Evolutionary conservation across 2,113 vertebrate species (phyloP).

Genomic region (Bubo scandiacus): DNA sequence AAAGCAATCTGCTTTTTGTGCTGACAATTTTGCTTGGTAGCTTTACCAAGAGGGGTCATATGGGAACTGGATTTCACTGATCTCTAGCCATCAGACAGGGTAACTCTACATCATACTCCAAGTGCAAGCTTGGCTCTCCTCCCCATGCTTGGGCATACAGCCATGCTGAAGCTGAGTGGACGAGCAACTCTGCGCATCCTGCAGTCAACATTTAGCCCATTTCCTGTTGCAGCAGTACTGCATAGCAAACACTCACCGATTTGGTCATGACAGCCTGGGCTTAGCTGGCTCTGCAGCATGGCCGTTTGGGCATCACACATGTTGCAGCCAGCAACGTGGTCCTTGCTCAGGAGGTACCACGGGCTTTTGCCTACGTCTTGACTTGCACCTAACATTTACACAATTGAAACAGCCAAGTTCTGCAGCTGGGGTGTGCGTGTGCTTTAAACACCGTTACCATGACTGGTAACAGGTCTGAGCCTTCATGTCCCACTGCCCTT

Average conservation of each 20-base stretch:
- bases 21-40: not conserved
- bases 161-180: not conserved
- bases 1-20: not conserved
- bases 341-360: not conserved
- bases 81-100: not conserved
- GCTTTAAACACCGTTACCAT: fast-evolving
- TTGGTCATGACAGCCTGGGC: not conserved
- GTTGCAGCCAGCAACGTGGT: fast-evolving
- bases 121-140: not conserved
- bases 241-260: fast-evolving
- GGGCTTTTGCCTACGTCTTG: not conserved
- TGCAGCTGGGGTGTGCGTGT: not conserved
- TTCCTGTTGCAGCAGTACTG: fast-evolving
- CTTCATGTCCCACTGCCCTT: not conserved
- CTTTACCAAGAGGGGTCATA: not conserved
- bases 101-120: not conserved
- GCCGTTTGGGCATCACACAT: fast-evolving
- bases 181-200: not conserved
- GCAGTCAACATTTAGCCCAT: not conserved
- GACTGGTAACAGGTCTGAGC: not conserved
- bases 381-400: fast-evolving
- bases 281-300: not conserved
- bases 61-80: not conserved
- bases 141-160: not conserved
- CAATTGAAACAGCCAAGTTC: not conserved